Percentiles rank a stretch among this genome's conserved stretches.
Evolutionary conservation across 2,888 invertebrate species (phyloP).

Genomic region (Encarsia formosa): DNA sequence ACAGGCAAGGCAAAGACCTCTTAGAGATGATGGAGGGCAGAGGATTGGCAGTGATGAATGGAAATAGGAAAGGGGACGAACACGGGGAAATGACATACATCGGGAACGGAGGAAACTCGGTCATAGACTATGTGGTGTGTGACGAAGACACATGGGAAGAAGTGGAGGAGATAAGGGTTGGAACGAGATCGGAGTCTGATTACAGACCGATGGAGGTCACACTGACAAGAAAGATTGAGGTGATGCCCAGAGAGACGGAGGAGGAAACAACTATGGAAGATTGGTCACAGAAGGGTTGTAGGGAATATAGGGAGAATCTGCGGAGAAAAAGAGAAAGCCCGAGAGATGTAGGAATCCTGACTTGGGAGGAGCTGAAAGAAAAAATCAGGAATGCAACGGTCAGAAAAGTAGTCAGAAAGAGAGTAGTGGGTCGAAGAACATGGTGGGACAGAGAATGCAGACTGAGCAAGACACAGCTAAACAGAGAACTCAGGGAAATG

Average conservation of each 20-base stretch:
- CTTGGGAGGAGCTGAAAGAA: background rate
- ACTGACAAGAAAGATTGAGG: background rate
- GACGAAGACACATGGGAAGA: background rate
- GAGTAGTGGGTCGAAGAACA: background rate
- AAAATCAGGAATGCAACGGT: background rate
- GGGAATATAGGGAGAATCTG: background rate
- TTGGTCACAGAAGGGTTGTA: background rate
- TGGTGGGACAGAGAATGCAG: background rate
- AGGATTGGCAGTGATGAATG: too few species aligned
- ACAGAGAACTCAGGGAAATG: background rate
- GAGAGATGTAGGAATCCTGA: too few species aligned
- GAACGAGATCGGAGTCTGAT: conserved; percentile 11
- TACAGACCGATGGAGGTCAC: conserved; percentile 8
- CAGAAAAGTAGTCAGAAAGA: background rate
- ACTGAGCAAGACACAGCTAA: background rate
- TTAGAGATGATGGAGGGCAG: too few species aligned
- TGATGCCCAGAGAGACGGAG: background rate
- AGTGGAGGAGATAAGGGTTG: background rate
- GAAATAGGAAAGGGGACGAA: too few species aligned
- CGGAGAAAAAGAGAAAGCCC: background rate
- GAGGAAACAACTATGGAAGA: background rate
- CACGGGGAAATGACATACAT: too few species aligned
- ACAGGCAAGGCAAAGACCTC: too few species aligned
- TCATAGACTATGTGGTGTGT: background rate
- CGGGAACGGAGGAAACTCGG: too few species aligned